Evolutionary conservation across 2,113 vertebrate species (phyloP).

Genomic region (Alces alces): DNA sequence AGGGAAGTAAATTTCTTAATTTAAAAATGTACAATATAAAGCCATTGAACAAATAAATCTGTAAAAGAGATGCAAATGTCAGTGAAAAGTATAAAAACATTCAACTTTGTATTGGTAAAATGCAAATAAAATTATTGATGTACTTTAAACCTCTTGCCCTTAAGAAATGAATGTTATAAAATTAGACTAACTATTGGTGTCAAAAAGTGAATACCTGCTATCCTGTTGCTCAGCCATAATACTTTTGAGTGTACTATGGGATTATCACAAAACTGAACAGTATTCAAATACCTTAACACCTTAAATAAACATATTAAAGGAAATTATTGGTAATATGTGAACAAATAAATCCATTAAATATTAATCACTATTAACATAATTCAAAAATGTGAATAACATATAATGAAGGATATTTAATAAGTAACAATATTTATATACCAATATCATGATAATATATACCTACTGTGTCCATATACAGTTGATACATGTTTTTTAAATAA

Average conservation of each 20-base stretch:
- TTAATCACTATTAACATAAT: not conserved
- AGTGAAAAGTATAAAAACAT: not conserved
- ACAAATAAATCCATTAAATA: not conserved
- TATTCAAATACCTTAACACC: not conserved
- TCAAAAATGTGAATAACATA: not conserved
- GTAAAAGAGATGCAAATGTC: not conserved
- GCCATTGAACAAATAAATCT: not conserved
- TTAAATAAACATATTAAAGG: not conserved
- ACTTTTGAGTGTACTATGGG: not conserved
- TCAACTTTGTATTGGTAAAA: not conserved
- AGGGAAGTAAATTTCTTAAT: not conserved
- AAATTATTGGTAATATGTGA: not conserved
- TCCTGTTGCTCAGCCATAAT: not conserved
- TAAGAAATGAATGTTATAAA: not conserved
- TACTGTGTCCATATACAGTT: not conserved
- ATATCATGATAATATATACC: not conserved
- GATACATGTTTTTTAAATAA: not conserved
- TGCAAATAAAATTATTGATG: not conserved
- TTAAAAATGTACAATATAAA: not conserved
- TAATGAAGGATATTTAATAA: not conserved
- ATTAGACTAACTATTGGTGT: not conserved
- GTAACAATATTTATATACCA: not conserved
- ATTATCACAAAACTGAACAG: not conserved
- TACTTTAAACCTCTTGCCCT: not conserved
- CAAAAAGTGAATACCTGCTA: not conserved